These are phyloP conservation scores for Micrastur ruficollis DNA, from an alignment of 2,797 vertebrate species.

Conservation along the genomic window DNA sequence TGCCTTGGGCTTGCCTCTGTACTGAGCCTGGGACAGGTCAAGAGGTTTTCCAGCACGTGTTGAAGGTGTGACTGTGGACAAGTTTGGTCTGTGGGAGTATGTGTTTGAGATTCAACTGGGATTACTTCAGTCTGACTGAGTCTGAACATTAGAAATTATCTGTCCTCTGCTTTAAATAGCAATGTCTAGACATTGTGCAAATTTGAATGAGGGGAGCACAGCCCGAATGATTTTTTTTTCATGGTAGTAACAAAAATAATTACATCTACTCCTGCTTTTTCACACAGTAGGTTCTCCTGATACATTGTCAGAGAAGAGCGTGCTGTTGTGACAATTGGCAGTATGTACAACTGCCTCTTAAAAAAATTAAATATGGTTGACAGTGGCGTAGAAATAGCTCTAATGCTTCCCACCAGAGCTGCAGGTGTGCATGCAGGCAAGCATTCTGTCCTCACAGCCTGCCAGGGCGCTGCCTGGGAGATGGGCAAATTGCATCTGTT, in stretches of 20 bases:
- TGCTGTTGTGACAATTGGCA: neutral
- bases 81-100: neutral
- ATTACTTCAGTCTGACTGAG: neutral
- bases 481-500: neutral
- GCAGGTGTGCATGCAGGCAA: accelerated
- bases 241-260: neutral
- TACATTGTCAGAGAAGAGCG: neutral
- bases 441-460: neutral
- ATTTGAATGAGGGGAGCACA: neutral
- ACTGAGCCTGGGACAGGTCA: neutral
- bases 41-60: neutral
- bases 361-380: neutral
- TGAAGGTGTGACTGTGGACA: neutral
- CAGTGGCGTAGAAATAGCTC: neutral
- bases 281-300: neutral
- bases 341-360: neutral
- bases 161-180: neutral
- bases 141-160: neutral
- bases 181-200: neutral
- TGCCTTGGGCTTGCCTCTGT: neutral
- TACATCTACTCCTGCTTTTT: neutral
- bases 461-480: neutral
- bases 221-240: neutral
- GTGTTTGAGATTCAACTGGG: neutral
- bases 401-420: neutral